These are phyloP conservation scores for Cremastinae sp. DNA, from an alignment of 2,888 invertebrate species.

Conservation along the genomic window DNA sequence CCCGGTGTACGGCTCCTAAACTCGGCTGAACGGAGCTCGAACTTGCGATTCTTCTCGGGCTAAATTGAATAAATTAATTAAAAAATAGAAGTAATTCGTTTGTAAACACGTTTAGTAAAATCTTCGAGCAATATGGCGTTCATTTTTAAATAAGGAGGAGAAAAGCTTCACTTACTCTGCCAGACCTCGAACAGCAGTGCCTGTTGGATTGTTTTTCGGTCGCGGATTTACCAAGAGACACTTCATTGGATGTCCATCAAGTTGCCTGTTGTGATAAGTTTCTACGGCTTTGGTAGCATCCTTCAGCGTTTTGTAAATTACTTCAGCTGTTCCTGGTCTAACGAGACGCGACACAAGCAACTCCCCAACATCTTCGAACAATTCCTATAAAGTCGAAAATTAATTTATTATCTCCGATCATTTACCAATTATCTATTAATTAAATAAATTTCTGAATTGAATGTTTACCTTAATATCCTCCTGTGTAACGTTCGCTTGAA, in stretches of 20 bases:
- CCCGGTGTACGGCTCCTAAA: slow-evolving; percentile 78
- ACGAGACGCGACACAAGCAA: slow-evolving; percentile 91
- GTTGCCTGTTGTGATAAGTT: slow-evolving; percentile 94
- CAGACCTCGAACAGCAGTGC: slow-evolving; percentile 78
- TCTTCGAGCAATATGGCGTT: neutral
- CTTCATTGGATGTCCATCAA: slow-evolving; percentile 97
- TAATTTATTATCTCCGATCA: neutral
- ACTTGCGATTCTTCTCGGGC: slow-evolving; percentile 73
- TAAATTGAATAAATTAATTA: slow-evolving; percentile 45
- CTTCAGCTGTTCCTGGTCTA: slow-evolving; percentile 94
- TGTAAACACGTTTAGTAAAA: neutral
- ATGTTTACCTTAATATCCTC: slow-evolving; percentile 90
- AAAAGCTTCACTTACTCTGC: slow-evolving; percentile 72
- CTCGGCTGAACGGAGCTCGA: slow-evolving; percentile 77
- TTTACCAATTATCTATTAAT: neutral
- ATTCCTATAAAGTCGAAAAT: slow-evolving; percentile 84
- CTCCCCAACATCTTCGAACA: slow-evolving; percentile 96
- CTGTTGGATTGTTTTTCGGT: slow-evolving; percentile 83
- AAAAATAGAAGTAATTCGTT: neutral
- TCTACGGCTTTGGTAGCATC: slow-evolving; percentile 95
- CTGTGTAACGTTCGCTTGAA: slow-evolving; percentile 92
- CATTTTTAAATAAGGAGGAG: slow-evolving; percentile 35
- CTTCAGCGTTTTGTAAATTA: slow-evolving; percentile 91
- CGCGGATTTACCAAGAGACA: slow-evolving; percentile 91
- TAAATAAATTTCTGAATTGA: too few relatives aligned